These are phyloP conservation scores for Turritopsis dohrnii DNA, from an alignment of 30 jellyfish, hydroid and myxozoan species.

Conservation along the genomic window DNA sequence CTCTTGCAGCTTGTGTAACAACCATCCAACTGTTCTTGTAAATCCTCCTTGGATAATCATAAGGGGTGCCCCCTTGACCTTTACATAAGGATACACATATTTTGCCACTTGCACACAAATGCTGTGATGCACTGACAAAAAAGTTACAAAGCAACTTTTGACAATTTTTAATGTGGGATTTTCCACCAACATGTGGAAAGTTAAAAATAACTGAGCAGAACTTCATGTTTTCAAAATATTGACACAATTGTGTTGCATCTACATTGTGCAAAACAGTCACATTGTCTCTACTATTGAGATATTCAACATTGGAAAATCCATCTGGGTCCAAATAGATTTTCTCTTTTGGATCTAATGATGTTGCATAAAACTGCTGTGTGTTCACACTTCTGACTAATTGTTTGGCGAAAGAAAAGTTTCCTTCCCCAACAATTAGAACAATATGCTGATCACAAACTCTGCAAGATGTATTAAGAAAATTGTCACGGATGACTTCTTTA, in stretches of 20 bases:
- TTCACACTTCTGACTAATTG: background rate
- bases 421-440: conserved; percentile 85
- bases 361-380: conserved; percentile 34
- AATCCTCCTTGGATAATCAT: conserved; percentile 51
- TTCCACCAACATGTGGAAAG: conserved; percentile 97
- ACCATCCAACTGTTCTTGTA: conserved; percentile 85
- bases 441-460: background rate
- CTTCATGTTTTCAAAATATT: conserved; percentile 17
- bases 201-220: conserved; percentile 55
- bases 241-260: conserved; percentile 67
- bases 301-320: conserved; percentile 37
- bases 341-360: conserved; percentile 67
- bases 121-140: conserved; percentile 44
- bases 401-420: conserved; percentile 76
- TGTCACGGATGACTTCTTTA: background rate
- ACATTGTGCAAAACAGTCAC: conserved; percentile 56
- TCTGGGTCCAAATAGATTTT: conserved; percentile 26
- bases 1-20: conserved; percentile 71
- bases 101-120: conserved; percentile 38
- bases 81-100: conserved; percentile 63
- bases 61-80: conserved; percentile 98
- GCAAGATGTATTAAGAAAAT: conserved; percentile 1
- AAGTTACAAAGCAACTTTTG: conserved; percentile 44
- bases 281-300: conserved; percentile 1
- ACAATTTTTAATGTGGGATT: conserved; percentile 74